phyloP scores from a whole-genome alignment of 1,140 invertebrate genomes.

The Protaetia brevitarsis region DNA sequence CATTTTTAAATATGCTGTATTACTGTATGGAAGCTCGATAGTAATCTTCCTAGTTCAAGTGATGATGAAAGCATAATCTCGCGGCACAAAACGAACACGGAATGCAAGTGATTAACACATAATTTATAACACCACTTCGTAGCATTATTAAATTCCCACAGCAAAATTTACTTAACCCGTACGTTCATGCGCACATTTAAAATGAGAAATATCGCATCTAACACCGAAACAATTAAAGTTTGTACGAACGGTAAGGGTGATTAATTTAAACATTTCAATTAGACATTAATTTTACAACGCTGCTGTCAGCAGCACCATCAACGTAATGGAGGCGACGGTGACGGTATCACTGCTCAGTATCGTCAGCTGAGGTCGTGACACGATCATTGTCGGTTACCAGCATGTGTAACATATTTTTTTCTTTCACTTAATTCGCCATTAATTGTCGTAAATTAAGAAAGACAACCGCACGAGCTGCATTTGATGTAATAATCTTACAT shows the following conservation, averaged over 20 bases:
- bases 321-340: neutral
- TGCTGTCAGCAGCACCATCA: neutral
- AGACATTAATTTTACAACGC: neutral
- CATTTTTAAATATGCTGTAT: no score
- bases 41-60: no score
- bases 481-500: constrained; percentile 4
- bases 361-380: constrained; percentile 1
- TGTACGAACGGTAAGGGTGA: neutral
- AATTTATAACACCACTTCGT: no score
- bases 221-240: neutral
- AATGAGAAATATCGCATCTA: neutral
- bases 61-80: no score
- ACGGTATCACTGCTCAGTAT: constrained; percentile 4
- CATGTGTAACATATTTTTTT: constrained; percentile 1
- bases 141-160: neutral
- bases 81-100: no score
- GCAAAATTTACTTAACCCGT: neutral
- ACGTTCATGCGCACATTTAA: neutral
- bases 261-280: constrained; percentile 5
- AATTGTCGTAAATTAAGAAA: constrained; percentile 15
- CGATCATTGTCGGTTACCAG: neutral
- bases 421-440: constrained; percentile 6
- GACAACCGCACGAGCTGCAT: constrained; percentile 2
- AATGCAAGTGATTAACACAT: no score
- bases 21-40: no score